Conservation (phyloP, 1,140 invertebrate genomes). For the Drosophila aff. region DNA sequence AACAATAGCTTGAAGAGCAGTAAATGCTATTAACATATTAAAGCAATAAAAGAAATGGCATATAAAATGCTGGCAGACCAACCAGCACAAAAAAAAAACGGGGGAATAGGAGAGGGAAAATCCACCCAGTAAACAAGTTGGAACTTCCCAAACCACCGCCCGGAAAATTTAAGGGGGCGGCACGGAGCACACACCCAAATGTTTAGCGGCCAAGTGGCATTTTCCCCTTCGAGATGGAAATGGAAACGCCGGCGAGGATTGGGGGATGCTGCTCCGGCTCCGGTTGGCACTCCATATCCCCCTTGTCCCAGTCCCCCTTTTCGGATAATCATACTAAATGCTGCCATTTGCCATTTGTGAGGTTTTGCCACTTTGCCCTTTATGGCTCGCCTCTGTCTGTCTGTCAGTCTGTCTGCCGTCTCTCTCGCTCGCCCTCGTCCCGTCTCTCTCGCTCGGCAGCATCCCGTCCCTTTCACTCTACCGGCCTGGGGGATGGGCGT, state of each 20-base stretch:
- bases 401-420: conserved; percentile 10
- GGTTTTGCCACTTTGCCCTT: conserved; percentile 84
- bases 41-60: conserved; percentile 84
- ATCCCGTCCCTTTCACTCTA: conserved; percentile 2
- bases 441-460: conserved; percentile 16
- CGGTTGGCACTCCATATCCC: conserved; percentile 35
- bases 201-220: conserved; percentile 73
- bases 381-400: conserved; percentile 47
- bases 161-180: conserved; percentile 17
- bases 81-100: conserved; percentile 18
- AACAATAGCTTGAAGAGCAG: conserved; percentile 44
- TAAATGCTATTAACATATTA: conserved; percentile 83
- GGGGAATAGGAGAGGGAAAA: neutral
- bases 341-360: conserved; percentile 85
- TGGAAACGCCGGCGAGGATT: conserved; percentile 3
- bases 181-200: conserved; percentile 62
- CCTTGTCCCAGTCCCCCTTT: conserved; percentile 4
- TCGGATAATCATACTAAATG: conserved; percentile 83
- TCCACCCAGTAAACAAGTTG: conserved; percentile 40
- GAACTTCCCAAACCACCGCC: conserved; percentile 5
- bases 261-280: conserved; percentile 32
- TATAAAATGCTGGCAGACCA: conserved; percentile 72
- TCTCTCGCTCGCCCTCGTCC: conserved; percentile 24
- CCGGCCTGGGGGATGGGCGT: conserved; percentile 24
- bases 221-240: conserved; percentile 62